Evolutionary conservation across 2,888 invertebrate genomes (phyloP).

Genomic region (Melipona beecheii): DNA sequence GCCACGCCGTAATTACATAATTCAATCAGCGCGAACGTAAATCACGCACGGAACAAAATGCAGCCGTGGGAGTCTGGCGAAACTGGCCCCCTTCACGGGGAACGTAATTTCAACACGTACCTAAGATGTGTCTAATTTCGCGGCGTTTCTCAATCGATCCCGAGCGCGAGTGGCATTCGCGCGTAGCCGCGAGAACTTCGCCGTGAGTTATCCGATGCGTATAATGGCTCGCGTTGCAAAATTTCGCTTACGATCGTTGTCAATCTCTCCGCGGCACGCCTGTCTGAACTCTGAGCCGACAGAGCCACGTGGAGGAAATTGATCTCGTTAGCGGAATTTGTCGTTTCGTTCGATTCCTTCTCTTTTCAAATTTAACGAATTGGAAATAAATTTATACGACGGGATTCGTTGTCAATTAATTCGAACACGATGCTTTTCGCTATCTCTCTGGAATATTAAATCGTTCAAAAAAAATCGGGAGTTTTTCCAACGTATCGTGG

Average conservation of each 20-base stretch:
- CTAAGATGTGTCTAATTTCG: conserved; percentile 52
- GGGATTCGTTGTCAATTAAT: neutral
- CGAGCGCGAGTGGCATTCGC: neutral
- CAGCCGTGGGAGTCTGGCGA: conserved; percentile 56
- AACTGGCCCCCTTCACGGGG: conserved; percentile 22
- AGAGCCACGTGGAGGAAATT: neutral
- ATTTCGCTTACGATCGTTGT: neutral
- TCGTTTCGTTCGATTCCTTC: neutral
- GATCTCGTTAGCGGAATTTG: neutral
- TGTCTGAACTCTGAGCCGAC: neutral
- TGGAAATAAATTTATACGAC: no score
- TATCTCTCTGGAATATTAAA: neutral
- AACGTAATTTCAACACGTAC: conserved; percentile 55
- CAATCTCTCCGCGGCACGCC: neutral
- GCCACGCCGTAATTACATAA: conserved; percentile 57
- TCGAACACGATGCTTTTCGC: neutral
- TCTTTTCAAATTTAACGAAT: neutral
- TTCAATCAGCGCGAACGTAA: conserved; percentile 56
- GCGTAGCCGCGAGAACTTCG: conserved; percentile 15
- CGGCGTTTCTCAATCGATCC: conserved; percentile 45
- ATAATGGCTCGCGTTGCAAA: conserved; percentile 29
- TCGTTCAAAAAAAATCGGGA: neutral
- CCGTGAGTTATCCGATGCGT: conserved; percentile 14
- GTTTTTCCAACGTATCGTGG: no score
- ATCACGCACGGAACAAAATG: conserved; percentile 42